phyloP scores from a whole-genome alignment of 1,140 invertebrate species.

The Macrobrachium nipponense region DNA sequence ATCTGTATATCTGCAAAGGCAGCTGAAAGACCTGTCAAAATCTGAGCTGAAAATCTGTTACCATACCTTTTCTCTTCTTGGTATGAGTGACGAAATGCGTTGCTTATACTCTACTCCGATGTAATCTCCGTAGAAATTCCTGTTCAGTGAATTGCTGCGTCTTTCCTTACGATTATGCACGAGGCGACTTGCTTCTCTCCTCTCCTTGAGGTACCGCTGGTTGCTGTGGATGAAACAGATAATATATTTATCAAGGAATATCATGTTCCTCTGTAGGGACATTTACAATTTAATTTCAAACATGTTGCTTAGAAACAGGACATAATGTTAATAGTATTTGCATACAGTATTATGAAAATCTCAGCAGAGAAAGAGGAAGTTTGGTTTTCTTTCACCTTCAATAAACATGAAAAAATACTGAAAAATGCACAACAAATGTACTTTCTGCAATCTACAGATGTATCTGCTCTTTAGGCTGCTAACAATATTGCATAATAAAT shows the following conservation, averaged over 20 bases:
- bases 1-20: no score
- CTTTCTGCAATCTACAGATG: no score
- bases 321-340: no score
- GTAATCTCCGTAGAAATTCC: conserved; percentile 82
- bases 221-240: conserved; percentile 41
- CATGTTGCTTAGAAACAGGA: background rate
- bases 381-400: no score
- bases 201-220: conserved; percentile 73
- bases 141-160: conserved; percentile 76
- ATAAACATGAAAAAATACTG: no score
- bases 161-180: conserved; percentile 79
- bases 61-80: conserved; percentile 78
- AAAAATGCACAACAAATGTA: no score
- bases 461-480: no score
- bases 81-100: conserved; percentile 73
- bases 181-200: conserved; percentile 74
- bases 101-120: conserved; percentile 78
- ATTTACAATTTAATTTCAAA: background rate
- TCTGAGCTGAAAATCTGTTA: background rate
- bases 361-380: no score
- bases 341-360: no score
- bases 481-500: no score
- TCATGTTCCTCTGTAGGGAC: background rate
- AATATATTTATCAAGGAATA: background rate
- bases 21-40: no score